Evolutionary conservation across 2,113 vertebrate species (phyloP).

Genomic region (Oophaga pumilio): DNA sequence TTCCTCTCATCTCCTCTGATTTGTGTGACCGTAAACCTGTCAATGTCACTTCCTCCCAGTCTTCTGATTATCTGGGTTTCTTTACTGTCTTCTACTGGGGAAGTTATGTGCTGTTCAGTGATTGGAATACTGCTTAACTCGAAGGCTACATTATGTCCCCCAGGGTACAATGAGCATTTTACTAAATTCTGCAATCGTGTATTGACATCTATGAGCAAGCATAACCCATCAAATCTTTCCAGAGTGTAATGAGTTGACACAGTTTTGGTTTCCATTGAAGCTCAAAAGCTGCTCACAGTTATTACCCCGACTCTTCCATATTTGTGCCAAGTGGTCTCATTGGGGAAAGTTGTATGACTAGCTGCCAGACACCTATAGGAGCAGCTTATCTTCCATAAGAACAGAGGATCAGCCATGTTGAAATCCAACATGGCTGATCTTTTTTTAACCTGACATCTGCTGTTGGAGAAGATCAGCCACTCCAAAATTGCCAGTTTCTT

Average conservation of each 20-base stretch:
- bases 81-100: slow-evolving; percentile 62
- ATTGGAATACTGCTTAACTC: background rate
- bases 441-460: too few relatives aligned
- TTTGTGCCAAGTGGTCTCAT: too few relatives aligned
- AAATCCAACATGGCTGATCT: too few relatives aligned
- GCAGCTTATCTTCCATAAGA: too few relatives aligned
- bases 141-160: background rate
- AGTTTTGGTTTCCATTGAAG: background rate
- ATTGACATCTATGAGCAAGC: background rate
- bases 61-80: slow-evolving; percentile 65
- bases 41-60: slow-evolving; percentile 67
- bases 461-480: too few relatives aligned
- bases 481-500: too few relatives aligned
- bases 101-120: slow-evolving; percentile 30
- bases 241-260: background rate
- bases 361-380: too few relatives aligned
- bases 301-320: too few relatives aligned
- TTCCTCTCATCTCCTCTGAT: slow-evolving; percentile 69
- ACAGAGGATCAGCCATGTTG: too few relatives aligned
- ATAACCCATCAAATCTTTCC: background rate
- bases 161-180: background rate
- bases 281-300: too few relatives aligned
- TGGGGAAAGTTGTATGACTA: too few relatives aligned
- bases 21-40: slow-evolving; percentile 73
- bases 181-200: background rate